phyloP scores from a whole-genome alignment of 2,797 vertebrate genomes.

The Otolemur crassicaudatus region DNA sequence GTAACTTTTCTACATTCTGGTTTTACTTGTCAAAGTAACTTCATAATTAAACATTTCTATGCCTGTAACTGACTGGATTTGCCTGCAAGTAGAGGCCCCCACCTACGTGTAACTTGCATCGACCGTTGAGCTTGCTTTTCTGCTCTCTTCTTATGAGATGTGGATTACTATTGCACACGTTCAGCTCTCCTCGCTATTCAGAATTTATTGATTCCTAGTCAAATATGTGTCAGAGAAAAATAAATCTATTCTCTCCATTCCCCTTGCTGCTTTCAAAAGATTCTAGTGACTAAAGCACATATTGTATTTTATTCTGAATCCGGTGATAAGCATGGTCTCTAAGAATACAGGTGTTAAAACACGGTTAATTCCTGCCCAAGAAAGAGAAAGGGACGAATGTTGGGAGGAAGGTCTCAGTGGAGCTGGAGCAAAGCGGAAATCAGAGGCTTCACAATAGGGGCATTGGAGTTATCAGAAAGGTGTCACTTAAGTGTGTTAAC shows the following conservation, averaged over 20 bases:
- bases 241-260: not conserved
- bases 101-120: not conserved
- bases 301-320: not conserved
- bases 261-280: not conserved
- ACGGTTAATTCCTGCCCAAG: not conserved
- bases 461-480: not conserved
- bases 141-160: not conserved
- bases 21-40: not conserved
- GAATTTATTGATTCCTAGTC: not conserved
- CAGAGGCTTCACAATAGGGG: not conserved
- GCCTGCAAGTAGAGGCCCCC: not conserved
- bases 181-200: not conserved
- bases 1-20: not conserved
- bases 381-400: not conserved
- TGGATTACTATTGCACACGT: not conserved
- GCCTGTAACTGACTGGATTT: not conserved
- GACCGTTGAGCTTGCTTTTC: not conserved
- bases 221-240: not conserved
- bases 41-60: not conserved
- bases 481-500: not conserved
- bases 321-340: rapidly evolving
- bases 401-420: not conserved
- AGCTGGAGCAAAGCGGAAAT: not conserved
- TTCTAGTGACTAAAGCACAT: not conserved
- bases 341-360: not conserved